Evolutionary conservation across 2,113 vertebrate species (phyloP).

Genomic region (Lichenostomus cassidix): DNA sequence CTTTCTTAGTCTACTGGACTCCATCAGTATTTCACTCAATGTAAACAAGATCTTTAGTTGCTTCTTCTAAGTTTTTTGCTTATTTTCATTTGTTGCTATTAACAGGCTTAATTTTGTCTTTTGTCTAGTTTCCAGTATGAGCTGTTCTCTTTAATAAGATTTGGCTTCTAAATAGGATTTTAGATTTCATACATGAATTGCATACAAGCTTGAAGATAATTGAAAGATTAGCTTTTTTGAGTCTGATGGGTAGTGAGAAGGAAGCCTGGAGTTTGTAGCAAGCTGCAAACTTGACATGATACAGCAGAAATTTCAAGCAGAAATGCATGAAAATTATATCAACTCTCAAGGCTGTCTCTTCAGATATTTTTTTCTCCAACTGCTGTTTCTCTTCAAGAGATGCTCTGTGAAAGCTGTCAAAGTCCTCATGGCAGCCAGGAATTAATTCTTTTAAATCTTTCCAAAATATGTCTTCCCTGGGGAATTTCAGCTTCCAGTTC

Average conservation of each 20-base stretch:
- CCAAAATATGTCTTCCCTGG: not conserved
- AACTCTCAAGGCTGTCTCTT: not conserved
- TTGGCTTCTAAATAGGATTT: slow-evolving; percentile 26
- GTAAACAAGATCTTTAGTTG: not conserved
- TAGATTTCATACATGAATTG: not conserved
- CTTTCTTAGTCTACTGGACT: not conserved
- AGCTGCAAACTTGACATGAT: not conserved
- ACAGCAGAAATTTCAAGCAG: slow-evolving; percentile 16
- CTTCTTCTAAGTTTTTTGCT: not conserved
- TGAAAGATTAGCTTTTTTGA: not conserved
- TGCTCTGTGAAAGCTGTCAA: not conserved
- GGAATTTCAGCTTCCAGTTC: slow-evolving; percentile 12
- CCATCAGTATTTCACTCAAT: not conserved
- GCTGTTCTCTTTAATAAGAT: slow-evolving; percentile 28
- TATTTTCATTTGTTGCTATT: slow-evolving; percentile 23
- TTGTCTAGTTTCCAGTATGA: not conserved
- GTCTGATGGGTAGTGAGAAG: not conserved
- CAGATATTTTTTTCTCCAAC: not conserved
- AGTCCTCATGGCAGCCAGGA: not conserved
- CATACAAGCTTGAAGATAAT: slow-evolving; percentile 7
- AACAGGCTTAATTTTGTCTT: not conserved
- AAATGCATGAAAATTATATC: not conserved
- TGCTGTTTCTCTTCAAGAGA: not conserved
- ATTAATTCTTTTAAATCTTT: slow-evolving; percentile 22
- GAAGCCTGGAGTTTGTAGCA: not conserved